Evolutionary conservation across 2,888 invertebrate species (phyloP), one percentile per base, ranked within the genome.

Genomic region (Loripinus fragilis): DNA sequence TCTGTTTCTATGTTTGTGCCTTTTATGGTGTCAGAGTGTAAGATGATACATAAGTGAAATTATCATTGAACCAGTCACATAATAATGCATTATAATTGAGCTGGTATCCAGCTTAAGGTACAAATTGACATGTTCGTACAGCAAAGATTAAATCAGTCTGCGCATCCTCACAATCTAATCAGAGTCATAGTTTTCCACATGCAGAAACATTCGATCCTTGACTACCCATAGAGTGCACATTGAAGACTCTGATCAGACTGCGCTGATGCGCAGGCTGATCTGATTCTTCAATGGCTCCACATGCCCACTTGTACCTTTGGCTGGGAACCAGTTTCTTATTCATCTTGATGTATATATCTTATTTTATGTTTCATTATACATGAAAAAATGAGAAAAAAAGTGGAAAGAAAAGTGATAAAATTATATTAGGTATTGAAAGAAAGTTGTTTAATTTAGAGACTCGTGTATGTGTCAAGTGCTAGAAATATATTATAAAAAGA

Each of bases 1-100:
- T 75, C 25, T 66, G n/a, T 64, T 86, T 67, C 66, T 80, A 64
- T 83, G 80, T 74, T 72, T 86, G 86, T 88, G 87, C 87, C 87
- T 88, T 87, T 76, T 76, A 60, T 70, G 83, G 64, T 73, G 71
- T 78, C 71, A 71, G 52, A 71, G 64, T 69, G 68, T 74, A n/a
- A 83, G 83, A 78, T 83, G 83, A 83, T 80, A 74, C 7, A 25
- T 67, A 67, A 45, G 45, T 41, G 42, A 67, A 45, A 42, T 67
- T 41, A 60, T 60, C 60, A 60, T 60, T 28, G 33, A 20, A 28
- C 30, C 33, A 33, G 33, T 60, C 33, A 5, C 33, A 33, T 60
- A 25, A 23, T 52, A 7, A 20, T 60, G 10, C 60, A 60, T 67
- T 41, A 3, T 23, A 67, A 23, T n/a, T n/a, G n/a, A n/a, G n/a